Base-by-base conservation (phyloP, 2,113 vertebrate genomes). In the Odocoileus virginianus region DNA sequence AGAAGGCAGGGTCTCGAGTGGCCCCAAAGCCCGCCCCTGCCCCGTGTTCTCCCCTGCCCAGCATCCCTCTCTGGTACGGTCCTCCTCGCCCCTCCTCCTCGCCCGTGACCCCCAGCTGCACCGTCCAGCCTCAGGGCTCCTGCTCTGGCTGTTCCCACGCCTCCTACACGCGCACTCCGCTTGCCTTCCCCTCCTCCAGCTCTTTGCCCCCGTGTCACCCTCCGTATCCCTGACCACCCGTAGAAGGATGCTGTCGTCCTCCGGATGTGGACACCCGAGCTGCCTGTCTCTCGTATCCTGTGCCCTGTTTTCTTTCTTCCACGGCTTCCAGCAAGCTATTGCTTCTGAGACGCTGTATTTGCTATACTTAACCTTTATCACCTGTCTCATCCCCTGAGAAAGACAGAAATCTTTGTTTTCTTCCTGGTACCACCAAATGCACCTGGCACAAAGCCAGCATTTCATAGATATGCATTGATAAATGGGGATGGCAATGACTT, bases 191-290 rank as follows among this genome's bases (percentile, higher is more conserved):
- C n/a, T 58, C 57, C 28, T 85, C 28, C 45, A 87, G 4, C 57
- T 95, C 40, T n/a, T 28, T 43, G 67, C n/a, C 87, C 45, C 8
- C 23, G 15, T 43, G 78, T 64, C 64, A 16, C 12, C 27, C 21
- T 82, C n/a, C 27, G 28, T 3, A 2, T 60, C 78, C 21, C 30
- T 47, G 28, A 2, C 1, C 1, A 0, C 50, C 11, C 0, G 40
- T 5, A 15, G 8, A 14, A 12, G 33, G 55, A 23, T 9, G 15
- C 12, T 14, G 54, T 5, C 0, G 16, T 15, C 17, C 21, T 82
- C 19, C 47, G 36, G 2, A 2, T 0, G 9, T 0, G 2, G 6
- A 3, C 19, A 28, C 10, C 13, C 40, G 10, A 8, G 7, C 23
- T 6, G 10, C 7, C 45, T 3, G 0, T 15, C 33, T 5, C 27